Conservation (phyloP, 2,797 vertebrate genomes). For the Cyclura pinguis region DNA sequence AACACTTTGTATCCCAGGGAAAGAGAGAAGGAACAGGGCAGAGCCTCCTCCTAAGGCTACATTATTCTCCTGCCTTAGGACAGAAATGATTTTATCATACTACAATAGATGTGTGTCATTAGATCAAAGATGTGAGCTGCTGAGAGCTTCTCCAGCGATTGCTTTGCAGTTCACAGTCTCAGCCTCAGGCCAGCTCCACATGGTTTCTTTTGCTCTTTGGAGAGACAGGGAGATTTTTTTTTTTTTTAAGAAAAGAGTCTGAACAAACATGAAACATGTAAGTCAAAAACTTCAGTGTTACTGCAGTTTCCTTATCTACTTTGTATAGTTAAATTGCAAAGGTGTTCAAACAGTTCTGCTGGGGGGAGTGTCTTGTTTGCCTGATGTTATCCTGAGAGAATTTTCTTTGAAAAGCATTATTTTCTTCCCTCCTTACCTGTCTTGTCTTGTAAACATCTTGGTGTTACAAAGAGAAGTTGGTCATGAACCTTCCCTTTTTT, state of each 20-base stretch:
- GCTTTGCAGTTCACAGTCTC: constrained; percentile 28
- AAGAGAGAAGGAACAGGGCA: not conserved
- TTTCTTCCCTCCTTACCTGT: not conserved
- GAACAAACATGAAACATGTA: constrained; percentile 16
- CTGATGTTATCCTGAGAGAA: not conserved
- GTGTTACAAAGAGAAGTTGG: not conserved
- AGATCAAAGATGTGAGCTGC: constrained; percentile 32
- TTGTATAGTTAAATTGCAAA: constrained; percentile 22
- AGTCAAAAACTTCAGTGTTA: not conserved
- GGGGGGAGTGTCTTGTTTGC: not conserved
- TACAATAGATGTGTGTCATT: constrained; percentile 16
- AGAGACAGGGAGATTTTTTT: constrained; percentile 14
- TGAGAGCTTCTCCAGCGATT: constrained; percentile 1
- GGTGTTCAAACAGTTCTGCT: constrained; percentile 7
- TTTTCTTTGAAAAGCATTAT: not conserved
- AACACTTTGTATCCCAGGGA: constrained; percentile 21
- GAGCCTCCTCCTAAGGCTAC: constrained; percentile 24
- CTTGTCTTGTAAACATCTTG: not conserved
- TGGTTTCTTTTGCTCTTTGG: constrained; percentile 17
- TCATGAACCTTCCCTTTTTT: not conserved
- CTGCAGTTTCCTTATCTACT: not conserved
- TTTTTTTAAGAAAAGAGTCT: constrained; percentile 7
- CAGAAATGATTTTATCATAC: constrained; percentile 31
- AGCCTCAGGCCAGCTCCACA: constrained; percentile 3
- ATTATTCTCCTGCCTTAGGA: constrained; percentile 30